These are phyloP conservation scores for Actenoides hombroni DNA, from an alignment of 2,113 vertebrate species.

Conservation along the genomic window DNA sequence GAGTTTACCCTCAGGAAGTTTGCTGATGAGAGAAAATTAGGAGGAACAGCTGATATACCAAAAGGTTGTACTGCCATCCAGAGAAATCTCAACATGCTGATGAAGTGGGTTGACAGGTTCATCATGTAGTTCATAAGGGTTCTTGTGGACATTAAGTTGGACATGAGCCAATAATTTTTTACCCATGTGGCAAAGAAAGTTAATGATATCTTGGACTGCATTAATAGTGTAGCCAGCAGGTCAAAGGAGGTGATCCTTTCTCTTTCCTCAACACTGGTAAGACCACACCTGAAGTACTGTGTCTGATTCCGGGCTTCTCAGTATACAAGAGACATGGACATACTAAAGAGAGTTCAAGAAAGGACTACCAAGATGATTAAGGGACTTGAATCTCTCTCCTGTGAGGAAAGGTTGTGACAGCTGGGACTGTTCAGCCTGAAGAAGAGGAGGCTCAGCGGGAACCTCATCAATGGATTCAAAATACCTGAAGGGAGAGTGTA, in stretches of 20 bases:
- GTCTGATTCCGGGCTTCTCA: not conserved
- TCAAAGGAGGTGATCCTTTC: not conserved
- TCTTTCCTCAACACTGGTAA: not conserved
- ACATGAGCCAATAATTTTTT: not conserved
- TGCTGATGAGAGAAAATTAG: not conserved
- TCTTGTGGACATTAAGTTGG: not conserved
- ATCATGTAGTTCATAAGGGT: not conserved
- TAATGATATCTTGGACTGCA: not conserved
- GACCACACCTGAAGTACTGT: not conserved
- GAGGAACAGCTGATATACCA: not conserved
- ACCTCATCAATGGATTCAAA: not conserved
- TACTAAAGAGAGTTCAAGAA: not conserved
- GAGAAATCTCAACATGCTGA: not conserved
- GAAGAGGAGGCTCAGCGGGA: not conserved
- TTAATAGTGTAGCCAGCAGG: not conserved
- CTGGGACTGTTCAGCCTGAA: not conserved
- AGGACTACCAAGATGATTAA: not conserved
- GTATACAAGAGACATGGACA: not conserved
- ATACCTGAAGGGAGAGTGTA: not conserved
- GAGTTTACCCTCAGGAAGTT: not conserved
- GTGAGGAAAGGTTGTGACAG: not conserved
- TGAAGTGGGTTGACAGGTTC: not conserved
- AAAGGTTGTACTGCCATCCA: not conserved
- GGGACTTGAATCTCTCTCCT: not conserved
- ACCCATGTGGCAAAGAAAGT: not conserved